Percentiles rank a stretch among this genome's conserved stretches.
Conservation (phyloP, 2,888 invertebrate genomes). For the Thereva nobilitata region DNA sequence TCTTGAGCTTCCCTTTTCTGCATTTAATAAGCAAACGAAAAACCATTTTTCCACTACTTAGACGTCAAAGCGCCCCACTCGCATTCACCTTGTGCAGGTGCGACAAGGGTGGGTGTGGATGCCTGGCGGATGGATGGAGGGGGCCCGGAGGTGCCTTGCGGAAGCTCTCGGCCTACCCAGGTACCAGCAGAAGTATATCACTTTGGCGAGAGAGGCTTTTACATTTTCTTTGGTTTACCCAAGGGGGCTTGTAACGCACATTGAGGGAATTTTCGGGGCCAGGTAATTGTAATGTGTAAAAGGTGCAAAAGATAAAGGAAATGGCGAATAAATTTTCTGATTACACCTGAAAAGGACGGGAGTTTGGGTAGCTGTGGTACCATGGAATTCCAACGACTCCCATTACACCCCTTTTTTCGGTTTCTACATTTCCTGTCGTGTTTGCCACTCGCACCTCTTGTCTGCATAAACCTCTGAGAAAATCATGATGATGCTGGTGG, state of each 20-base stretch:
- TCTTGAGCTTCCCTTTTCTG: conserved; percentile 13
- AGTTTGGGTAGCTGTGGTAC: neutral
- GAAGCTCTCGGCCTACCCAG: too few relatives aligned
- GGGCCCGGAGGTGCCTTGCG: too few relatives aligned
- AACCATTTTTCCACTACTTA: neutral
- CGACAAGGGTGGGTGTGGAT: too few relatives aligned
- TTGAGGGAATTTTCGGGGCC: neutral
- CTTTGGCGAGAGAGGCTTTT: neutral
- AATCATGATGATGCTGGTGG: conserved; percentile 20
- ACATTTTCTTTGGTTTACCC: conserved; percentile 19
- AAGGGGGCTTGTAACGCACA: conserved; percentile 2
- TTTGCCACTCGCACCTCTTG: neutral
- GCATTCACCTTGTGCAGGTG: too few relatives aligned
- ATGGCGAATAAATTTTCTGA: conserved; percentile 34
- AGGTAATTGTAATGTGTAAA: conserved; percentile 31
- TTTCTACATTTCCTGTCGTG: conserved; percentile 4
- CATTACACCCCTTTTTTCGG: conserved; percentile 13
- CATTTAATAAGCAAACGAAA: conserved; percentile 21
- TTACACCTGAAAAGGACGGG: conserved; percentile 15
- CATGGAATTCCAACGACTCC: neutral
- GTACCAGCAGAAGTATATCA: too few relatives aligned
- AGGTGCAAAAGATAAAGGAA: conserved; percentile 35
- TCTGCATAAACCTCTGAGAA: conserved; percentile 24
- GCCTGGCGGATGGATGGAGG: too few relatives aligned
- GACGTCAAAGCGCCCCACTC: too few relatives aligned